Conservation (phyloP, 2,797 vertebrate genomes). For the Linurgus olivaceus region DNA sequence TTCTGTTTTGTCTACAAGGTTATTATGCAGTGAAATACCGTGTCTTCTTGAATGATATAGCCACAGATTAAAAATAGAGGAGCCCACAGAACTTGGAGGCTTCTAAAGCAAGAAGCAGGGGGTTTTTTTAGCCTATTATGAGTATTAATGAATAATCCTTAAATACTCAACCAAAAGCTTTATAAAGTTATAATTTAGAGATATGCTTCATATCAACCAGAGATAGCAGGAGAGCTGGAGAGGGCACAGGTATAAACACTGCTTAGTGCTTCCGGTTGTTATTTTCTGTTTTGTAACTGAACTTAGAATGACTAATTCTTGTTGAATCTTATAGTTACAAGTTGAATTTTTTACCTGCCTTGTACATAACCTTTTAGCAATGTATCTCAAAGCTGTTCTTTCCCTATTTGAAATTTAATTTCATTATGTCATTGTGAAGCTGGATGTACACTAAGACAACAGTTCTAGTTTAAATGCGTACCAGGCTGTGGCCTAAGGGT, state of each 20-base stretch:
- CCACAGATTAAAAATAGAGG: not conserved
- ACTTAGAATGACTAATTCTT: not conserved
- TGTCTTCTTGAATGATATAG: not conserved
- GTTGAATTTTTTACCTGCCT: not conserved
- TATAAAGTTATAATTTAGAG: not conserved
- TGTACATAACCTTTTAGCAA: not conserved
- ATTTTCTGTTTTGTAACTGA: conserved; percentile 1
- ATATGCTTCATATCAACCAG: not conserved
- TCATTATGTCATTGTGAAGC: not conserved
- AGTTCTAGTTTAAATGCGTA: not conserved
- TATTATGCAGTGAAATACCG: not conserved
- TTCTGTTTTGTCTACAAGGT: not conserved
- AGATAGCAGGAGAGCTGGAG: not conserved
- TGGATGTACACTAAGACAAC: not conserved
- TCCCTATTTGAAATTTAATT: not conserved
- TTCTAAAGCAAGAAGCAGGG: not conserved
- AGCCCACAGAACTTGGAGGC: not conserved
- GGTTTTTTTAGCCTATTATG: not conserved
- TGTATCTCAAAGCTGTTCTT: not conserved
- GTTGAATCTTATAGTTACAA: not conserved
- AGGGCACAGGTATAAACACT: not conserved
- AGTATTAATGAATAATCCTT: not conserved
- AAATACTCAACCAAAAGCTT: not conserved
- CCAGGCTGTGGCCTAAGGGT: not conserved
- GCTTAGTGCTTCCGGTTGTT: not conserved